Evolutionary conservation across 2,888 invertebrate species (phyloP), one percentile per base, ranked within the genome.

Genomic region (Pollenia griseotomentosa): DNA sequence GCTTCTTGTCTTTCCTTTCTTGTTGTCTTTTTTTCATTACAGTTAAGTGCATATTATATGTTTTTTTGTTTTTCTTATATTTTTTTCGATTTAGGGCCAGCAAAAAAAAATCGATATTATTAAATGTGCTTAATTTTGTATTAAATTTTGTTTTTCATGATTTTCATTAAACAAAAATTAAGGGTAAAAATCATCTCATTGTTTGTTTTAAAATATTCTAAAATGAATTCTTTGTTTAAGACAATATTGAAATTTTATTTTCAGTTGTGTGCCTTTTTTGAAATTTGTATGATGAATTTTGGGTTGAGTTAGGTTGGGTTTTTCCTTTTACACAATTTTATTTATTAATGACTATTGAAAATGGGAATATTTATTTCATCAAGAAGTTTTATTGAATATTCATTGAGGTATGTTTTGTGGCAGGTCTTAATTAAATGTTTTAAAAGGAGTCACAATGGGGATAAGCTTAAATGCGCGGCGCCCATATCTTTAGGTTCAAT

Each of bases 271-370:
- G 48, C 48, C 0, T 48, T n/a, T 16, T 2, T 14, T 2, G 44
- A 19, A 59, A 46, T 65, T 8, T 8, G 14, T 33, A 8, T 19
- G 46, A 73, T 63, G 57, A 46, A 42, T 83, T 79, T 74, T 84
- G 79, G 84, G 84, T 74, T 79, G 79, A 79, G 84, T 74, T 46
- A 71, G 83, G 85, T 71, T 86, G 71, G 75, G 73, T 71, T 85
- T 57, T 33, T 33, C 33, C 33, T 33, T 33, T 77, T 53, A 61
- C 63, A 79, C 59, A 73, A 19, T 46, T 71, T 23, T 51, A 77
- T 55, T 73, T 77, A 77, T 81, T 81, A 74, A 65, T 81, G 55
- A 23, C 33, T 53, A 55, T 55, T 9, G n/a, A 55, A 44, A 73
- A 55, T 8, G 33, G 5, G 55, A 71, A 71, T n/a, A 65, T 40